Evolutionary conservation across 2,888 invertebrate species (phyloP).

Genomic region (Protodeltote pygarga): DNA sequence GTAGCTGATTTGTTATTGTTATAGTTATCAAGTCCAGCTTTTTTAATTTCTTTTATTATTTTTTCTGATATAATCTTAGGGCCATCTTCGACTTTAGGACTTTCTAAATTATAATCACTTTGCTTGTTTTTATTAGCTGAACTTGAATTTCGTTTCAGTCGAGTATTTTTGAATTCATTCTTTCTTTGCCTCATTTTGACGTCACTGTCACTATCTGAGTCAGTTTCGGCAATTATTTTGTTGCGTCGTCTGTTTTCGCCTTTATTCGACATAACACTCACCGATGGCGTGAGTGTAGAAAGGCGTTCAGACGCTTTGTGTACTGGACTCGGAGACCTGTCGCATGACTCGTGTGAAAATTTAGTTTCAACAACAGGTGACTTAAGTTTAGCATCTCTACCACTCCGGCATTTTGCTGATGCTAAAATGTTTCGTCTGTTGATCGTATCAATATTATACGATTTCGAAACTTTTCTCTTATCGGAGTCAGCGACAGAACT

Average conservation of each 20-base stretch:
- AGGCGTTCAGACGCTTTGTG: conserved; percentile 83
- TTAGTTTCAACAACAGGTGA: conserved; percentile 91
- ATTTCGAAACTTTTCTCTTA: conserved; percentile 90
- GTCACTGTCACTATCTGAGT: conserved; percentile 78
- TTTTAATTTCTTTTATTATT: conserved; percentile 73
- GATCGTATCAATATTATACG: conserved; percentile 93
- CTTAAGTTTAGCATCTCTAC: conserved; percentile 90
- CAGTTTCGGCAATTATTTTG: conserved; percentile 78
- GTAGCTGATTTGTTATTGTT: conserved; percentile 49
- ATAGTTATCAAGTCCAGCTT: conserved; percentile 68
- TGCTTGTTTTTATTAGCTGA: conserved; percentile 74
- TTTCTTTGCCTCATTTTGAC: conserved; percentile 78
- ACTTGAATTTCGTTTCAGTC: conserved; percentile 79
- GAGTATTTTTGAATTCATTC: conserved; percentile 79
- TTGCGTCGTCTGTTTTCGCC: conserved; percentile 81
- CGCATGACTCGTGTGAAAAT: conserved; percentile 87
- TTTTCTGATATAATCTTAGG: conserved; percentile 71
- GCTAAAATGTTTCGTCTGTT: conserved; percentile 95
- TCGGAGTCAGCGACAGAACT: conserved; percentile 88
- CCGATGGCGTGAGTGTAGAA: conserved; percentile 84
- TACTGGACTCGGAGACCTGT: conserved; percentile 83
- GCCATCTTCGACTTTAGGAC: conserved; percentile 70
- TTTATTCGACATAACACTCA: conserved; percentile 85
- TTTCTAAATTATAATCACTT: conserved; percentile 65
- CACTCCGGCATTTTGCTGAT: conserved; percentile 94